Base-by-base conservation (phyloP, 2,888 invertebrate species). In the Chaetogeoica ovagalla region DNA sequence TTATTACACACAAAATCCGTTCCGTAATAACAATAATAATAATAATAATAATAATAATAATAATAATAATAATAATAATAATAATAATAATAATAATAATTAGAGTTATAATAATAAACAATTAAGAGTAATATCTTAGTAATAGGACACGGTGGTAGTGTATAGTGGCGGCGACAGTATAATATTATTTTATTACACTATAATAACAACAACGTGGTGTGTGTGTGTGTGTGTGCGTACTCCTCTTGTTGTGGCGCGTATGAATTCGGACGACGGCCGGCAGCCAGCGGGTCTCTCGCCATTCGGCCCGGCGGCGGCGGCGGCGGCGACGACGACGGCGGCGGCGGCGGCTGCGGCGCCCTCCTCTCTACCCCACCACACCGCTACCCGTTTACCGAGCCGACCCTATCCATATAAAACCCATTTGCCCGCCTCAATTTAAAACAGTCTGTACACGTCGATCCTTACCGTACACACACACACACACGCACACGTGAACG, bases 351-450 rank as follows among this genome's bases (percentile, higher is more conserved):
- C 30, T 1, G 30, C 30, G 30, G 30, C 30, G 30, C 30, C 30
- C 30, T 30, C 30, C 30, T 30, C 30, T 4, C 30, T 4, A 4
- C 30, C 30, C 4, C 30, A 30, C 30, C 30, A 1, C 30, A 30
- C 30, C 30, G 30, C 30, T 70, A 23, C 71, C 69, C 62, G 30
- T 30, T 30, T 30, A n/a, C 57, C 21, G 63, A 39, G 79, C 30
- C n/a, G 52, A 63, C 59, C 75, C 68, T 63, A 55, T 75, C 68
- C 55, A 39, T 75, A 75, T 79, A 79, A 65, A 79, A 63, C 43
- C 43, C 57, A 79, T 71, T 79, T 23, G 63, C 79, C 77, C 79
- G 79, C 71, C 71, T 79, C 79, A 71, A 79, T 79, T 71, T 71
- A 30, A 71, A 79, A 71, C 79, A 79, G 79, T 79, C 70, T 57